Conservation (phyloP, 1,140 invertebrate genomes). For the Drosophila virilis region DNA sequence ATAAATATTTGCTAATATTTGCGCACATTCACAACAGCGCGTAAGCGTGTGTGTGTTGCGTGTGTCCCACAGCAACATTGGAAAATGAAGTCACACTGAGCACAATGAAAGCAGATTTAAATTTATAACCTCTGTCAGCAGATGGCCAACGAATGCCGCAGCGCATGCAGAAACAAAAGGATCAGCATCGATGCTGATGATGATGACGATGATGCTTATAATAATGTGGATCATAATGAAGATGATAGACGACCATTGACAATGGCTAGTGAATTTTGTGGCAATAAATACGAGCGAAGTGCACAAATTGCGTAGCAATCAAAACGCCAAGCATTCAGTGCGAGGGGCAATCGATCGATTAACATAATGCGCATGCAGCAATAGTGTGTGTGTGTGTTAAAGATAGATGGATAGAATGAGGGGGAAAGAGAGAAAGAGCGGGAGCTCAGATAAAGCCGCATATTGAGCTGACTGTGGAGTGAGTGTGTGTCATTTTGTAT, state of each 20-base stretch:
- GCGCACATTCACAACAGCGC: conserved; percentile 49
- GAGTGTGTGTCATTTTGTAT: conserved; percentile 17
- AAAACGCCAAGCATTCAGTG: conserved; percentile 40
- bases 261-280: conserved; percentile 69
- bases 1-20: conserved; percentile 79
- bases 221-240: conserved; percentile 19
- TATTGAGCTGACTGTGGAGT: conserved; percentile 5
- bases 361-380: conserved; percentile 41
- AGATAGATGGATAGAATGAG: neutral
- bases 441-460: conserved; percentile 13
- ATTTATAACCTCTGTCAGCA: conserved; percentile 73
- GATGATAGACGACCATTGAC: conserved; percentile 63
- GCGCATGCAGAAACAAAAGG: conserved; percentile 44
- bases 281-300: conserved; percentile 61
- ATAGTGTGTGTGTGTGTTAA: neutral
- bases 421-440: conserved; percentile 6
- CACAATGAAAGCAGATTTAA: conserved; percentile 62
- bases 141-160: conserved; percentile 48
- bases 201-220: conserved; percentile 28
- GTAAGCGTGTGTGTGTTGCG: conserved; percentile 7
- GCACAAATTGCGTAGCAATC: conserved; percentile 45
- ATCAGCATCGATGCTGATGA: conserved; percentile 46
- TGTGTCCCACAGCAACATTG: conserved; percentile 35
- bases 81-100: conserved; percentile 47
- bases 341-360: conserved; percentile 53